A percentile compares a stretch with the other conserved stretches of the same genome.
These are phyloP conservation scores for Erannis defoliaria DNA, from an alignment of 2,888 invertebrate genomes.

Conservation along the genomic window DNA sequence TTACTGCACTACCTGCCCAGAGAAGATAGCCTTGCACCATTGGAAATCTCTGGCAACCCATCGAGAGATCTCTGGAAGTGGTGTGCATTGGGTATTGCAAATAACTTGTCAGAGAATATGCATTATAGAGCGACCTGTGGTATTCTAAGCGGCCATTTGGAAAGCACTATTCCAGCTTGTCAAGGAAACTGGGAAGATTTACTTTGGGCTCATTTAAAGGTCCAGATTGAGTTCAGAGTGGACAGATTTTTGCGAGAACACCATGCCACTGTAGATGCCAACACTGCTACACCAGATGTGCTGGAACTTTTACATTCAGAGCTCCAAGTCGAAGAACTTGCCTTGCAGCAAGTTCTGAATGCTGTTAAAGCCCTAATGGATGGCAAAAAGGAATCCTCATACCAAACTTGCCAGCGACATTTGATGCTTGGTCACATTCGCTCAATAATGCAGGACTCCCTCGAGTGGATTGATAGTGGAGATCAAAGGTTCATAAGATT, in stretches of 20 bases:
- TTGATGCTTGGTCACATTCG: slow-evolving; percentile 94
- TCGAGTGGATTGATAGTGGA: slow-evolving; percentile 87
- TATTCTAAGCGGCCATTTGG: slow-evolving; percentile 93
- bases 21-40: slow-evolving; percentile 72
- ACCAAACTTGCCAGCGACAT: slow-evolving; percentile 93
- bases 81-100: slow-evolving; percentile 89
- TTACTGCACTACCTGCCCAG: slow-evolving; percentile 95
- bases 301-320: slow-evolving; percentile 75
- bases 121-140: slow-evolving; percentile 90
- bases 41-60: slow-evolving; percentile 93
- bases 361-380: slow-evolving; percentile 79
- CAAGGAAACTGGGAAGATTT: slow-evolving; percentile 95
- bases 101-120: slow-evolving; percentile 84
- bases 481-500: slow-evolving; percentile 90
- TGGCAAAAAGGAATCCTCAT: slow-evolving; percentile 88
- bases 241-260: slow-evolving; percentile 88
- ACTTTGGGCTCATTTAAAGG: slow-evolving; percentile 95
- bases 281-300: slow-evolving; percentile 74
- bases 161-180: slow-evolving; percentile 91
- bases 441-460: slow-evolving; percentile 90
- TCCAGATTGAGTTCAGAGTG: slow-evolving; percentile 93
- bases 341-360: slow-evolving; percentile 76
- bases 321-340: slow-evolving; percentile 69
- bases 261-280: slow-evolving; percentile 77
- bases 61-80: slow-evolving; percentile 93